Conservation (phyloP, 1,140 invertebrate species). For the Danaus plexippus region DNA sequence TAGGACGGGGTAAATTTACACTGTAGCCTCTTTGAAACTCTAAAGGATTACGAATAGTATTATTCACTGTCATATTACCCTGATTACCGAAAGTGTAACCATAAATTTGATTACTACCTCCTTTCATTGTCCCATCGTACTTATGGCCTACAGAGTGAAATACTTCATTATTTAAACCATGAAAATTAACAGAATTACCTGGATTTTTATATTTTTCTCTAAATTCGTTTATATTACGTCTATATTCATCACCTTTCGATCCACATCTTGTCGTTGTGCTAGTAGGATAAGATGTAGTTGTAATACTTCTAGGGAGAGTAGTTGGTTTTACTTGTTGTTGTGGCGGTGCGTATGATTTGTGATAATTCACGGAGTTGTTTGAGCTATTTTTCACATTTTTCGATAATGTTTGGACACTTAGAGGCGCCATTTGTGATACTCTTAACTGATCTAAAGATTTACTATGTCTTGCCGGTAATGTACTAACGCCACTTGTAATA, state of each 20-base stretch:
- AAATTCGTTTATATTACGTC: conserved; percentile 74
- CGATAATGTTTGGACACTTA: conserved; percentile 44
- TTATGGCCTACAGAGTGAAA: conserved; percentile 63
- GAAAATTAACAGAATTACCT: conserved; percentile 43
- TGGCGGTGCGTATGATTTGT: conserved; percentile 43
- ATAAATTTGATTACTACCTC: conserved; percentile 63
- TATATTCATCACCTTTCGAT: conserved; percentile 68
- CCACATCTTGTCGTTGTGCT: conserved; percentile 55
- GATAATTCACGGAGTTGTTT: conserved; percentile 58
- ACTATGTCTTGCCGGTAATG: conserved; percentile 80
- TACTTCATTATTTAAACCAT: conserved; percentile 57
- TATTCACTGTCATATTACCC: conserved; percentile 65
- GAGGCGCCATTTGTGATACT: conserved; percentile 60
- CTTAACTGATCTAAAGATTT: conserved; percentile 85
- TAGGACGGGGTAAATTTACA: conserved; percentile 70
- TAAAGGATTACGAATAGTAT: conserved; percentile 69
- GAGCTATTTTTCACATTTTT: conserved; percentile 54
- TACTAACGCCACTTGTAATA: conserved; percentile 62
- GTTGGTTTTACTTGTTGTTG: conserved; percentile 63
- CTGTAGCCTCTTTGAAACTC: conserved; percentile 72
- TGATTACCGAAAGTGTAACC: conserved; percentile 69
- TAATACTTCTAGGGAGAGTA: conserved; percentile 66
- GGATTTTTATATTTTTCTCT: conserved; percentile 74
- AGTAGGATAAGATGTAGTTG: conserved; percentile 59
- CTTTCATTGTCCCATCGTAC: conserved; percentile 50